Conservation (phyloP, 2,113 vertebrate species). For the Lepisosteus osseus region DNA sequence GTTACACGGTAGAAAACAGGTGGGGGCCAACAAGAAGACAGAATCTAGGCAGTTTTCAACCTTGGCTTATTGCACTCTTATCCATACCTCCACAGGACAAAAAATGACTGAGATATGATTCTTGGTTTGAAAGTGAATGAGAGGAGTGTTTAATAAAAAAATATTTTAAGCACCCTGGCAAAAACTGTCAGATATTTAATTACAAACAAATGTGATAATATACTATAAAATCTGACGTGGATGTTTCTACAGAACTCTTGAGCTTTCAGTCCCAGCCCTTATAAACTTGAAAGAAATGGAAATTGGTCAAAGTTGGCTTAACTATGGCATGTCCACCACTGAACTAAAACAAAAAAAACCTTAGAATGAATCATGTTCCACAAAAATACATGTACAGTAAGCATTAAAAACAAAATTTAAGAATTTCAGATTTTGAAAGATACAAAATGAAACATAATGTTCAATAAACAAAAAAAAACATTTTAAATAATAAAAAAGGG, state of each 20-base stretch:
- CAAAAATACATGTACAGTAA: slow-evolving; percentile 29
- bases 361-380: slow-evolving; percentile 45
- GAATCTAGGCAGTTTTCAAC: too few species aligned
- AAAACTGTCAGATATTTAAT: slow-evolving; percentile 13
- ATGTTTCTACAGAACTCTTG: slow-evolving; percentile 40
- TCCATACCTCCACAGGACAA: too few species aligned
- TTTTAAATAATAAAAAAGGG: slow-evolving; percentile 39
- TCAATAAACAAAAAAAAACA: slow-evolving; percentile 50
- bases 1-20: too few species aligned
- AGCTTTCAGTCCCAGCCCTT: slow-evolving; percentile 63
- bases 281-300: slow-evolving; percentile 36
- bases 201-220: slow-evolving; percentile 21
- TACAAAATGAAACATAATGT: neutral
- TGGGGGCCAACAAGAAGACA: too few species aligned
- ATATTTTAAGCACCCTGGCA: slow-evolving; percentile 10
- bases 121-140: too few species aligned
- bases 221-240: slow-evolving; percentile 14
- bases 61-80: too few species aligned
- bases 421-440: neutral
- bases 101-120: too few species aligned
- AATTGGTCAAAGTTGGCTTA: slow-evolving; percentile 25
- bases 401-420: slow-evolving; percentile 34
- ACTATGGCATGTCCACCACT: slow-evolving; percentile 45
- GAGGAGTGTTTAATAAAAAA: too few species aligned
- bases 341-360: slow-evolving; percentile 34